These are phyloP conservation scores for Malacosoma neustria DNA, from an alignment of 2,888 invertebrate species.

Conservation along the genomic window DNA sequence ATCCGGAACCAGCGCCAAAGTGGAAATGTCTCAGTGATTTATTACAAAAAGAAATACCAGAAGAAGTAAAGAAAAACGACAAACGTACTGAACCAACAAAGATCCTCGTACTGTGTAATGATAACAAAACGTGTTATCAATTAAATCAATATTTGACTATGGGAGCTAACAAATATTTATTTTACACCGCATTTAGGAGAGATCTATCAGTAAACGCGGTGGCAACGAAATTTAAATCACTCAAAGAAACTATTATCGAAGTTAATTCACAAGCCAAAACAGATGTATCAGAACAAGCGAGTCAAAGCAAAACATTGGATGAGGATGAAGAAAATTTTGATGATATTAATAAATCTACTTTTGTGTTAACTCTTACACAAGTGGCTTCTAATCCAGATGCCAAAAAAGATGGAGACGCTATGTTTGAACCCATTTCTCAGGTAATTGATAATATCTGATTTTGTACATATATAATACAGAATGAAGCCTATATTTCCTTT, in stretches of 20 bases:
- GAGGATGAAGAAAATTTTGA: conserved; percentile 38
- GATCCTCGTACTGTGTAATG: conserved; percentile 89
- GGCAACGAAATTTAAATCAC: conserved; percentile 60
- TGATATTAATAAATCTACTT: conserved; percentile 77
- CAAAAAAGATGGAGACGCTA: conserved; percentile 20
- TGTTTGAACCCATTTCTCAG: conserved; percentile 79
- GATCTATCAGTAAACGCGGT: conserved; percentile 74
- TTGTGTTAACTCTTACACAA: conserved; percentile 82
- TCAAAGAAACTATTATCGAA: conserved; percentile 26
- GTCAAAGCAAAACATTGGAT: conserved; percentile 1
- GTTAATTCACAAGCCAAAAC: conserved; percentile 22
- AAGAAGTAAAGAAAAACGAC: conserved; percentile 75
- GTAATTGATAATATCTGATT: conserved; percentile 31
- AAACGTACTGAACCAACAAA: conserved; percentile 67
- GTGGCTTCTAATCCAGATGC: not conserved
- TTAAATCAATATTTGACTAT: conserved; percentile 80
- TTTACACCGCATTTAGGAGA: conserved; percentile 76
- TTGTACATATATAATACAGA: too few relatives aligned
- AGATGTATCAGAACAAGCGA: conserved; percentile 12
- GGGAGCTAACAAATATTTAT: conserved; percentile 78
- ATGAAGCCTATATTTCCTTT: too few relatives aligned
- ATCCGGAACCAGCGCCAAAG: conserved; percentile 91
- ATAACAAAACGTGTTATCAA: conserved; percentile 87
- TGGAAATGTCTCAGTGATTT: conserved; percentile 91
- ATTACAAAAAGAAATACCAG: conserved; percentile 85